Conservation (phyloP, 2,888 invertebrate genomes). For the Acleris emargana region DNA sequence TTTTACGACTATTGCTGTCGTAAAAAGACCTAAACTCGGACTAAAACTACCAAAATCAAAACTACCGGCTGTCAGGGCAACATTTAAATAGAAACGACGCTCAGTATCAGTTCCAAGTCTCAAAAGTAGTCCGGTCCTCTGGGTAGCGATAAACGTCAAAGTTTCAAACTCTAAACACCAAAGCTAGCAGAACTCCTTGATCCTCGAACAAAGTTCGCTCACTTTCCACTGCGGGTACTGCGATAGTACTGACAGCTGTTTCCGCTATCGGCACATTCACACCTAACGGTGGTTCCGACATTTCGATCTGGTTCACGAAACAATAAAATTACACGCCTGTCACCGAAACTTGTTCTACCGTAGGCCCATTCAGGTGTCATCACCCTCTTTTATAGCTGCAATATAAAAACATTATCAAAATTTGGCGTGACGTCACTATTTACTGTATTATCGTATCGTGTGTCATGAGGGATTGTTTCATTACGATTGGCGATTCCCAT, state of each 20-base stretch:
- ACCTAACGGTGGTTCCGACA: constrained; percentile 72
- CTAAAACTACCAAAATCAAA: too few relatives aligned
- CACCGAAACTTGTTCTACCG: constrained; percentile 60
- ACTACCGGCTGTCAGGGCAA: too few relatives aligned
- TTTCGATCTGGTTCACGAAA: constrained; percentile 76
- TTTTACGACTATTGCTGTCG: too few relatives aligned
- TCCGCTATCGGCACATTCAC: constrained; percentile 71
- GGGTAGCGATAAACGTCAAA: too few relatives aligned
- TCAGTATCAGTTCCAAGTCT: too few relatives aligned
- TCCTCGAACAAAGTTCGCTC: constrained; percentile 16
- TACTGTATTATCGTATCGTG: constrained; percentile 38
- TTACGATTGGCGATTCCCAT: constrained; percentile 37
- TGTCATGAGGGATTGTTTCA: constrained; percentile 45
- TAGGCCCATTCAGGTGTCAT: constrained; percentile 58
- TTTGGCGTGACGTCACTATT: constrained; percentile 17
- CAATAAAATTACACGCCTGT: constrained; percentile 70
- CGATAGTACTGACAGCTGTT: constrained; percentile 54
- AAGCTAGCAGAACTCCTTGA: not conserved
- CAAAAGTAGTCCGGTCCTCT: too few relatives aligned
- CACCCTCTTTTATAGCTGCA: constrained; percentile 43
- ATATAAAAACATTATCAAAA: constrained; percentile 23
- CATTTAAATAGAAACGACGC: not conserved
- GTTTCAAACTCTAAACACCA: too few relatives aligned
- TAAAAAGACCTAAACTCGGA: too few relatives aligned
- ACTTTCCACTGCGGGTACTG: constrained; percentile 23